Percentiles rank a stretch among this genome's conserved stretches.
Evolutionary conservation across 2,797 vertebrate species (phyloP).

Genomic region (Australoheros facetus): DNA sequence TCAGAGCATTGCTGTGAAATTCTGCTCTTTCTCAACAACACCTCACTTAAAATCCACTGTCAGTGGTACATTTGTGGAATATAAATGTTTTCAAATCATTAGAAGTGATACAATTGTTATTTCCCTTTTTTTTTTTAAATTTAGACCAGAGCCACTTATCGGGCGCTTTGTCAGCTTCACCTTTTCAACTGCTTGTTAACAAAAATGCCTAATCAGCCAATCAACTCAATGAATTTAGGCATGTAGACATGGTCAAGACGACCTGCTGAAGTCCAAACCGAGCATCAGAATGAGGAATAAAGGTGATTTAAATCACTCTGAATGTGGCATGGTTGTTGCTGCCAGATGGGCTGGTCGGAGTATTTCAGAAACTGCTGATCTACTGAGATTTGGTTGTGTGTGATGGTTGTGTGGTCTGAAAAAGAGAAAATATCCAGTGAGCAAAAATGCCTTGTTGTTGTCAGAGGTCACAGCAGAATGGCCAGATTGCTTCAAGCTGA

Average conservation of each 20-base stretch:
- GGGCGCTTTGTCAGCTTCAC: not conserved
- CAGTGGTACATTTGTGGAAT: not conserved
- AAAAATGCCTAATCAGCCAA: not conserved
- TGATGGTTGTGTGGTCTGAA: not conserved
- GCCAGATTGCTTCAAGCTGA: not conserved
- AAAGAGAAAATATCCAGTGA: constrained; percentile 2
- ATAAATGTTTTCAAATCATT: not conserved
- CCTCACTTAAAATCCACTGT: not conserved
- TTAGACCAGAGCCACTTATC: no score
- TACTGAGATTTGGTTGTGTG: not conserved
- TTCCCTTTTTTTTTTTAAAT: not conserved
- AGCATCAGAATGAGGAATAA: not conserved
- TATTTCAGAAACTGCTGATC: constrained; percentile 12
- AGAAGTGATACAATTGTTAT: not conserved
- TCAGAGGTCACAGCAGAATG: not conserved
- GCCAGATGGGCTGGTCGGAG: not conserved
- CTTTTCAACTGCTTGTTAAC: not conserved
- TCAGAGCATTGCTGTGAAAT: not conserved
- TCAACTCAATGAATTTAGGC: not conserved
- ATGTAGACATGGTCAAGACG: not conserved
- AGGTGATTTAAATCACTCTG: not conserved
- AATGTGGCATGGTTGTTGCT: not conserved
- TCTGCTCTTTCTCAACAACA: not conserved
- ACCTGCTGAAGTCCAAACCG: not conserved
- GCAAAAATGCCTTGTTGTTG: not conserved